phyloP scores from a whole-genome alignment of 2,797 vertebrate genomes.

The Clamator glandarius region DNA sequence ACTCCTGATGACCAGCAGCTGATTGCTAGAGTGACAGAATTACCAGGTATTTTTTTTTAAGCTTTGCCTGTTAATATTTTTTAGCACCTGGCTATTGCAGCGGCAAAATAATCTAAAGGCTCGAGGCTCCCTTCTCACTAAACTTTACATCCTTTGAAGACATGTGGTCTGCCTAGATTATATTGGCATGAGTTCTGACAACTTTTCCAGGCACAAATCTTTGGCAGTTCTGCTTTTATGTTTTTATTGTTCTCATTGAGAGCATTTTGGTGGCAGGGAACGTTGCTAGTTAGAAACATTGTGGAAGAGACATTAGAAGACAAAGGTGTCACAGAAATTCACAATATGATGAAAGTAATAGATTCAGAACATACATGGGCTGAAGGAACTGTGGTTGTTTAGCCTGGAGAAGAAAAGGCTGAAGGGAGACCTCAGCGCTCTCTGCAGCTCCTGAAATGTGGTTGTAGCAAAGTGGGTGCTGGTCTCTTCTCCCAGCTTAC shows the following conservation, averaged over 20 bases:
- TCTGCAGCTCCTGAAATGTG: too few relatives aligned
- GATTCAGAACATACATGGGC: rapidly evolving
- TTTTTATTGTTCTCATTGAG: not conserved
- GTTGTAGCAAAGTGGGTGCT: too few relatives aligned
- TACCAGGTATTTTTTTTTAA: not conserved
- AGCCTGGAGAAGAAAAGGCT: too few relatives aligned
- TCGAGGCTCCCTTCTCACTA: not conserved
- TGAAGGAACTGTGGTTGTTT: not conserved
- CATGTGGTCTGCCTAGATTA: not conserved
- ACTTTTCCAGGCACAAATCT: not conserved
- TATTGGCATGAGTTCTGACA: not conserved
- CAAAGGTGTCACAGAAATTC: not conserved
- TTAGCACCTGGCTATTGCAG: not conserved
- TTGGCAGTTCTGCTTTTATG: not conserved
- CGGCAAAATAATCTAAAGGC: not conserved
- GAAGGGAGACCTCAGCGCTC: too few relatives aligned
- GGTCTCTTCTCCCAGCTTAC: too few relatives aligned
- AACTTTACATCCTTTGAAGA: not conserved
- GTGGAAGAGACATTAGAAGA: not conserved
- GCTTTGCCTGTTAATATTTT: not conserved
- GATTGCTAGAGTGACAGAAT: not conserved
- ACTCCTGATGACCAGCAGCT: not conserved
- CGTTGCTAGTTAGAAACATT: not conserved
- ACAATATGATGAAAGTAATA: not conserved
- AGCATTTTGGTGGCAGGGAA: not conserved